These are phyloP conservation scores for Petrocephalus zakoni DNA, from an alignment of 2,113 vertebrate species.

Conservation along the genomic window DNA sequence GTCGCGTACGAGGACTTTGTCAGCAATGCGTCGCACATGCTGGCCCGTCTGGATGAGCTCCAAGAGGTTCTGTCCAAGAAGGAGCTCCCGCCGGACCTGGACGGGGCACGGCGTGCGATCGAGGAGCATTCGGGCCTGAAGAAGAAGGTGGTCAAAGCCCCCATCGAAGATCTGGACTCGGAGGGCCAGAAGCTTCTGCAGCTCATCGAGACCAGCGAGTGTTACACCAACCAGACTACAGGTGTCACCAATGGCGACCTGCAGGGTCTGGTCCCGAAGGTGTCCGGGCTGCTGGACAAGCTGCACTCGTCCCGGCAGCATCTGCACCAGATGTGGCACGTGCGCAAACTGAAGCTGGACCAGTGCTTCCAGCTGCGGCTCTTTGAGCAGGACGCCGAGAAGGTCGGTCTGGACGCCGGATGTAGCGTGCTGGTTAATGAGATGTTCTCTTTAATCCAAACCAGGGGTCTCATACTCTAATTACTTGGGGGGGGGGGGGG, in stretches of 20 bases:
- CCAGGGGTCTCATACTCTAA: not conserved
- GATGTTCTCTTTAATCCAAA: not conserved
- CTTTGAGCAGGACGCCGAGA: slow-evolving; percentile 96
- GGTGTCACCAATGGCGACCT: slow-evolving; percentile 79
- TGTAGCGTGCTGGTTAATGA: not conserved
- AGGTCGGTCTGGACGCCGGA: slow-evolving; percentile 61
- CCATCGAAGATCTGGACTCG: slow-evolving; percentile 86
- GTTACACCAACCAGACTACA: slow-evolving; percentile 72
- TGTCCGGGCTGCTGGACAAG: slow-evolving; percentile 87
- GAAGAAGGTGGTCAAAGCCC: slow-evolving; percentile 91
- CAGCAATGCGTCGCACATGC: slow-evolving; percentile 80
- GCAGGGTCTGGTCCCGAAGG: slow-evolving; percentile 84
- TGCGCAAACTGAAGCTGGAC: slow-evolving; percentile 92
- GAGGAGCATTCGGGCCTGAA: slow-evolving; percentile 89
- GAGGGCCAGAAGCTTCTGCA: slow-evolving; percentile 91
- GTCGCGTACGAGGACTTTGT: slow-evolving; percentile 90
- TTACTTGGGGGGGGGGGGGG: not conserved
- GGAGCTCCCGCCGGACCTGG: slow-evolving; percentile 87
- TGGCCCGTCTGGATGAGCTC: slow-evolving; percentile 87
- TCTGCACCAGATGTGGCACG: slow-evolving; percentile 97
- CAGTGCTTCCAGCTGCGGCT: slow-evolving; percentile 97
- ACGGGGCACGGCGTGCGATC: slow-evolving; percentile 85
- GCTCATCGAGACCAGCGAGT: slow-evolving; percentile 78
- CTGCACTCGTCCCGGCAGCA: slow-evolving; percentile 90
- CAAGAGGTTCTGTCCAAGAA: slow-evolving; percentile 91